phyloP scores from a whole-genome alignment of 1,140 invertebrate species.

The Caenorhabditis inopinata region DNA sequence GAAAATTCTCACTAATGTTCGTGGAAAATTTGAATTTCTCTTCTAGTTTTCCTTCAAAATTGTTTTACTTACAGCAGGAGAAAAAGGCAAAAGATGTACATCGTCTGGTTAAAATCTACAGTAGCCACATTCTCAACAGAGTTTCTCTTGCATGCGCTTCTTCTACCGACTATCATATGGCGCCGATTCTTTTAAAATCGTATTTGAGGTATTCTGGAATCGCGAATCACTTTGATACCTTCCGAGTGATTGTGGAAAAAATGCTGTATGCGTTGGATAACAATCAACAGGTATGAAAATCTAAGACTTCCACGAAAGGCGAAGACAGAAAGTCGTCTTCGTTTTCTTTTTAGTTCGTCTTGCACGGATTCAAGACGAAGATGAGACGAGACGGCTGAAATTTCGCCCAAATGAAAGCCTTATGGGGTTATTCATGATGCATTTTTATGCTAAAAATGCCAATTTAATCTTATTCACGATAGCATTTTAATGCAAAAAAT shows the following conservation, averaged over 20 bases:
- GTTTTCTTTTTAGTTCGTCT: too few species aligned
- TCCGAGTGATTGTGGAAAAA: slow-evolving; percentile 4
- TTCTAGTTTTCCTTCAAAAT: too few species aligned
- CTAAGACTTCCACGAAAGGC: too few species aligned
- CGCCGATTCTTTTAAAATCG: background rate
- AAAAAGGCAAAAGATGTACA: background rate
- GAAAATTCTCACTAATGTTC: background rate
- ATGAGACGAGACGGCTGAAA: too few species aligned
- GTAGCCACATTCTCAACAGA: background rate
- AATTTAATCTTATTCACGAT: too few species aligned
- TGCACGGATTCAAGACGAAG: too few species aligned
- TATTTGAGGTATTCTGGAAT: background rate
- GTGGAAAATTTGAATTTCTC: too few species aligned
- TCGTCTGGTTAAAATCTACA: background rate
- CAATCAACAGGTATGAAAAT: background rate
- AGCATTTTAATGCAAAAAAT: too few species aligned
- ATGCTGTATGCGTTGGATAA: background rate
- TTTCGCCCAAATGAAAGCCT: too few species aligned
- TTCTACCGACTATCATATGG: background rate
- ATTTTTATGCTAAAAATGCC: too few species aligned
- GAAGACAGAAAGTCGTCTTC: too few species aligned
- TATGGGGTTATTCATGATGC: too few species aligned
- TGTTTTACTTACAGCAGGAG: background rate
- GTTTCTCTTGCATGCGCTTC: background rate
- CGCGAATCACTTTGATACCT: background rate